Percentiles rank a stretch among this genome's conserved stretches.
Evolutionary conservation across 2,113 vertebrate species (phyloP).

Genomic region (Pterophyllum scalare): DNA sequence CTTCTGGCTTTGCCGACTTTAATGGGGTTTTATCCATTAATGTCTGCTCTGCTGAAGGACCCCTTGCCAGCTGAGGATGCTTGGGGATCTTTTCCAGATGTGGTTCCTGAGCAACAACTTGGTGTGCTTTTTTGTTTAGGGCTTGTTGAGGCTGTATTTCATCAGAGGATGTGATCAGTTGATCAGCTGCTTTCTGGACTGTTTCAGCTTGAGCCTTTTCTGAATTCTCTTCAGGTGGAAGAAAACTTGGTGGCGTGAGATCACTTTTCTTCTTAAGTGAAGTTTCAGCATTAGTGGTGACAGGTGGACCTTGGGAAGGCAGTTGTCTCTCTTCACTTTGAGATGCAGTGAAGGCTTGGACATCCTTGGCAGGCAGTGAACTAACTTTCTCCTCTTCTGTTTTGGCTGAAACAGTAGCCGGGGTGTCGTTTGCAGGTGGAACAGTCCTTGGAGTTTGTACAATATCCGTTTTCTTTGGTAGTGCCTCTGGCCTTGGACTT

Average conservation of each 20-base stretch:
- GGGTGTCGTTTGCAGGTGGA: background rate
- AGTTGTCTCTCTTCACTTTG: slow-evolving; percentile 55
- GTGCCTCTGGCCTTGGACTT: background rate
- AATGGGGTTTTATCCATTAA: slow-evolving; percentile 12
- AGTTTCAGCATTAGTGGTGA: slow-evolving; percentile 1
- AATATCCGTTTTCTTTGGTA: slow-evolving; percentile 17
- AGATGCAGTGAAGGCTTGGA: background rate
- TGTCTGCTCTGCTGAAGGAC: slow-evolving; percentile 48
- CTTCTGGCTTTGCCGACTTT: slow-evolving; percentile 50
- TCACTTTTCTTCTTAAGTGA: slow-evolving; percentile 8
- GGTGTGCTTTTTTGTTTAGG: slow-evolving; percentile 54
- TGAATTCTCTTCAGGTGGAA: background rate
- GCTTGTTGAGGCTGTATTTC: slow-evolving; percentile 25
- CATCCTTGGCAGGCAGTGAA: slow-evolving; percentile 10
- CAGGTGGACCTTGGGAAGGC: slow-evolving; percentile 2
- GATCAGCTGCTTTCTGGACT: slow-evolving; percentile 28
- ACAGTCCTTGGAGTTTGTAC: slow-evolving; percentile 3
- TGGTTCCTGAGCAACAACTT: slow-evolving; percentile 45
- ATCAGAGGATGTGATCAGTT: slow-evolving; percentile 24
- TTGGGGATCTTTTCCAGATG: slow-evolving; percentile 59
- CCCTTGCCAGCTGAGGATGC: slow-evolving; percentile 66
- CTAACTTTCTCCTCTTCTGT: slow-evolving; percentile 26
- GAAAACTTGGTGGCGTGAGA: background rate
- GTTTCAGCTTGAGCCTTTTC: slow-evolving; percentile 19
- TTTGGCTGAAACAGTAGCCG: slow-evolving; percentile 8